These are phyloP conservation scores for Sciurus carolinensis DNA, from an alignment of 2,797 vertebrate genomes.

Conservation along the genomic window DNA sequence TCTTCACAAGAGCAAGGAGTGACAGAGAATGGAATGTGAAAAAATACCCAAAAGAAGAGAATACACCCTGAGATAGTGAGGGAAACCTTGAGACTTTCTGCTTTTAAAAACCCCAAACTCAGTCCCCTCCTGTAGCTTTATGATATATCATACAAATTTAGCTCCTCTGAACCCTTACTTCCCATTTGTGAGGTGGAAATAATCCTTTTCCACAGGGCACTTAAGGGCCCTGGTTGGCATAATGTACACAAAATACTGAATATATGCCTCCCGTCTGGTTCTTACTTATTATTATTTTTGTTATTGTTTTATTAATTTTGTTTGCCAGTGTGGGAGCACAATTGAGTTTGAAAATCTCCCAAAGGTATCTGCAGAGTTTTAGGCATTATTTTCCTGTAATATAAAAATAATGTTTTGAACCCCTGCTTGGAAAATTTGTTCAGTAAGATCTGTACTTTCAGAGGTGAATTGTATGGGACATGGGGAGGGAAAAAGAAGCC, in stretches of 20 bases:
- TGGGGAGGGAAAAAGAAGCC: not conserved
- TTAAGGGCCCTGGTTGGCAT: not conserved
- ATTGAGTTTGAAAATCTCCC: slow-evolving; percentile 36
- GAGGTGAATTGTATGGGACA: not conserved
- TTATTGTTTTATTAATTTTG: slow-evolving; percentile 34
- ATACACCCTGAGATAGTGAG: not conserved
- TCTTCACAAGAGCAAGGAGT: not conserved
- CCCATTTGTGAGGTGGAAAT: not conserved
- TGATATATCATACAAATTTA: not conserved
- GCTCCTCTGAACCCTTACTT: not conserved
- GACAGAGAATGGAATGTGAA: not conserved
- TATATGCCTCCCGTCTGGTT: not conserved
- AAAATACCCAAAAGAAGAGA: slow-evolving; percentile 13
- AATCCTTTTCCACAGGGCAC: not conserved
- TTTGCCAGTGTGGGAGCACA: not conserved
- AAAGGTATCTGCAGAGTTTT: slow-evolving; percentile 15
- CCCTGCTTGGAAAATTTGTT: slow-evolving; percentile 27
- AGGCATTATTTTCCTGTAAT: slow-evolving; percentile 37
- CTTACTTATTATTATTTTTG: not conserved
- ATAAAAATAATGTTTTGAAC: slow-evolving; percentile 52
- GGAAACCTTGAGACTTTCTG: slow-evolving; percentile 1
- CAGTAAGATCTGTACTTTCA: slow-evolving; percentile 10
- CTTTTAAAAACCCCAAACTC: slow-evolving; percentile 24
- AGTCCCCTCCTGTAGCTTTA: slow-evolving; percentile 31
- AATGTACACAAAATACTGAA: not conserved